Evolutionary conservation across 2,113 vertebrate genomes (phyloP).

Genomic region (Danionella cerebrum): DNA sequence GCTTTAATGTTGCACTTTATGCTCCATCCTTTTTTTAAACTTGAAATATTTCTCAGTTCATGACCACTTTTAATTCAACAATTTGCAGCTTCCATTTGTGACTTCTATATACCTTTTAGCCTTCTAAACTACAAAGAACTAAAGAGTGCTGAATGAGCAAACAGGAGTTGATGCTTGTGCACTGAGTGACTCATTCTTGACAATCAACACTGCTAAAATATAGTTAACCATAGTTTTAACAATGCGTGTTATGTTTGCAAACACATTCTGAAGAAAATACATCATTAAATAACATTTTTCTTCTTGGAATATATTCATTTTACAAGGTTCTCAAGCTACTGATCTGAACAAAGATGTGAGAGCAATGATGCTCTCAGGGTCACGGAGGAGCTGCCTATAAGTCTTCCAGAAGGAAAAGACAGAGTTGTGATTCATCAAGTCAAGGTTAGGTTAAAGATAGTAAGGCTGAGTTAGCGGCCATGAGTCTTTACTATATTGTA

Average conservation of each 20-base stretch:
- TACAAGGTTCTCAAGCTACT: not conserved
- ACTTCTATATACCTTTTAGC: not conserved
- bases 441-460: constrained; percentile 8
- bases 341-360: constrained; percentile 1
- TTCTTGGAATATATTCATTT: not conserved
- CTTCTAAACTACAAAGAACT: not conserved
- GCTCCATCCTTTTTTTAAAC: too few species aligned
- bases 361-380: not conserved
- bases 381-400: not conserved
- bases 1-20: too few species aligned
- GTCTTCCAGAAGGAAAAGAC: not conserved
- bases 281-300: not conserved
- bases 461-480: not conserved
- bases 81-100: too few species aligned
- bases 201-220: too few species aligned
- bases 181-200: constrained; percentile 18
- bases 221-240: too few species aligned
- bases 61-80: too few species aligned
- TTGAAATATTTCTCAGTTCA: too few species aligned
- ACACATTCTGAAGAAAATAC: not conserved
- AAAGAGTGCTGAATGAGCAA: constrained; percentile 14
- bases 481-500: not conserved
- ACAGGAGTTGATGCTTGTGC: constrained; percentile 1
- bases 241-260: too few species aligned
- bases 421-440: constrained; percentile 5